Percentiles rank a stretch among this genome's conserved stretches.
phyloP scores from a whole-genome alignment of 2,113 vertebrate species.

The Poecile atricapillus region DNA sequence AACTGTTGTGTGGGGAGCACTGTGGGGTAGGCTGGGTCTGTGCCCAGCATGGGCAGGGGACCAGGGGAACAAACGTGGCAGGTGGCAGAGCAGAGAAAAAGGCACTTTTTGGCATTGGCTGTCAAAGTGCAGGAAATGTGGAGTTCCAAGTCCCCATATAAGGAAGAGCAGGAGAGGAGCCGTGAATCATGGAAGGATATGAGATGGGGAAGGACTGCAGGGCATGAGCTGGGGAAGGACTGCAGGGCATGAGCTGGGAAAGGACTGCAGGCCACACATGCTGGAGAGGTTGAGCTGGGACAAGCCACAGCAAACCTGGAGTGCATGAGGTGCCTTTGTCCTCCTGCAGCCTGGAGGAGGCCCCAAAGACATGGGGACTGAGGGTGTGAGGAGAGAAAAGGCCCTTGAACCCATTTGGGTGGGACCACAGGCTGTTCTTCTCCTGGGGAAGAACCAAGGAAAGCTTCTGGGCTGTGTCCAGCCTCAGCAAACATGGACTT shows the following conservation, averaged over 20 bases:
- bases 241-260: too few relatives aligned
- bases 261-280: neutral
- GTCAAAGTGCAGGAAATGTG: neutral
- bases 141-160: neutral
- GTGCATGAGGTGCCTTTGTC: neutral
- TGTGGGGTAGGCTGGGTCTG: neutral
- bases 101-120: neutral
- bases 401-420: neutral
- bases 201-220: neutral
- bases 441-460: neutral
- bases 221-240: neutral
- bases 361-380: fast-evolving
- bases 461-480: neutral
- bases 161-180: neutral
- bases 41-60: neutral
- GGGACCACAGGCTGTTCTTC: neutral
- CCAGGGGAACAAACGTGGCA: fast-evolving
- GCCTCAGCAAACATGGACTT: neutral
- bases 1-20: neutral
- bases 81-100: neutral
- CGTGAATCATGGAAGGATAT: neutral
- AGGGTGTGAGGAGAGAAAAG: neutral
- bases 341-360: neutral
- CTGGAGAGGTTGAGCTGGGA: neutral
- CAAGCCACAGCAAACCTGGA: neutral